A percentile compares a stretch with the other conserved stretches of the same genome.
phyloP scores from a whole-genome alignment of 2,888 invertebrate genomes.

The Eristalis intricaria region DNA sequence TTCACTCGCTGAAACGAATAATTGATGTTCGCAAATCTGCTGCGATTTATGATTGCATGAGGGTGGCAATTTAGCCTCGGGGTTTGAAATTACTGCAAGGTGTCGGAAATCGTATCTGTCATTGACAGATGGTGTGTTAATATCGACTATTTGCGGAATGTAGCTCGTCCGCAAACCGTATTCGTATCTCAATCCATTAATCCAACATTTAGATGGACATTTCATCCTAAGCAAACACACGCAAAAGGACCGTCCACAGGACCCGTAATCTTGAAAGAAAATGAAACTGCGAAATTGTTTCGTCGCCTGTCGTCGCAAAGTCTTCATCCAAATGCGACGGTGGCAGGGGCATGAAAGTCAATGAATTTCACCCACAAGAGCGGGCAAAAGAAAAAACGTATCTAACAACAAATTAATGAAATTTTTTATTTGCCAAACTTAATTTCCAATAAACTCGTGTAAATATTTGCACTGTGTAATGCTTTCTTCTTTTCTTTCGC shows the following conservation, averaged over 20 bases:
- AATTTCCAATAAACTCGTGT: conserved; percentile 60
- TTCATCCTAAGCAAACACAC: not conserved
- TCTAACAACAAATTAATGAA: conserved; percentile 35
- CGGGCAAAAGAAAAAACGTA: not conserved
- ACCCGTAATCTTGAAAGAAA: not conserved
- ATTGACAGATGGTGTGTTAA: conserved; percentile 3
- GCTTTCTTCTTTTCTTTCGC: conserved; percentile 29
- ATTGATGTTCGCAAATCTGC: conserved; percentile 23
- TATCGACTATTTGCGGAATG: not conserved
- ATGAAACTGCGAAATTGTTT: not conserved
- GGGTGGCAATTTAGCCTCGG: not conserved
- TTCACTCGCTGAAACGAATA: conserved; percentile 7
- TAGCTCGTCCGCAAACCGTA: not conserved
- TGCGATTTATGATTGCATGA: conserved; percentile 28
- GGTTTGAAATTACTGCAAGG: not conserved
- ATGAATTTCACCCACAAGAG: conserved; percentile 2
- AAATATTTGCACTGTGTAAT: conserved; percentile 60
- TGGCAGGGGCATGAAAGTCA: not conserved
- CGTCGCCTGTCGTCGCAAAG: not conserved
- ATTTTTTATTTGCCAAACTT: conserved; percentile 54
- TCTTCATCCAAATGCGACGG: not conserved
- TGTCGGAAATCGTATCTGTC: conserved; percentile 10
- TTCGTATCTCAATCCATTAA: not conserved
- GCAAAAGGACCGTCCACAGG: not conserved
- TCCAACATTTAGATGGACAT: not conserved